These are phyloP conservation scores for Pseudotriccus pelzelni DNA, from an alignment of 2,797 vertebrate species.

Conservation along the genomic window DNA sequence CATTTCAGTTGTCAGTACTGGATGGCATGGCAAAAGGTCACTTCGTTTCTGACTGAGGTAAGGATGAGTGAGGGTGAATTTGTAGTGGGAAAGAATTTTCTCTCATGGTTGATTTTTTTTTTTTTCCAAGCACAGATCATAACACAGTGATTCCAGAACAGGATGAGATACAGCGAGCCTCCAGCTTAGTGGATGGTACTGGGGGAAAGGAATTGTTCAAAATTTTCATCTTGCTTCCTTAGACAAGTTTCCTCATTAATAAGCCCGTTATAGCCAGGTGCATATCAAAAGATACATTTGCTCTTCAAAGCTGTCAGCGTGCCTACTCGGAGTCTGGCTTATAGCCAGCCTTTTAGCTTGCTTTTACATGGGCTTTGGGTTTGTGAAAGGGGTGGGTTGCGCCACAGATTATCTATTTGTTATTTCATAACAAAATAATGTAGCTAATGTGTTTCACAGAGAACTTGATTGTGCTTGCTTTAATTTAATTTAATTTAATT, in stretches of 20 bases:
- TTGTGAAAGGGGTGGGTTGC: background rate
- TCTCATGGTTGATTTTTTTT: background rate
- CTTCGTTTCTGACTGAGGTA: background rate
- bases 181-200: background rate
- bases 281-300: background rate
- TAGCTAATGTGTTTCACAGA: background rate
- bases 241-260: background rate
- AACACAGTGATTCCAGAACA: background rate
- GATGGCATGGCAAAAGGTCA: background rate
- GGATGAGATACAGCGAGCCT: background rate
- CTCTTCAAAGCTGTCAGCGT: background rate
- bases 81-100: background rate
- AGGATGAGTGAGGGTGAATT: background rate
- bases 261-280: background rate
- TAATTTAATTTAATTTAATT: too few species aligned
- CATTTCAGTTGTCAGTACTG: background rate
- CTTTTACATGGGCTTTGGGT: background rate
- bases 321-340: background rate
- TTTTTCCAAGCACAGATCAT: background rate
- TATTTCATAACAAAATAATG: background rate
- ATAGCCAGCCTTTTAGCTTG: background rate
- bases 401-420: background rate
- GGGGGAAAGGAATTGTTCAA: background rate
- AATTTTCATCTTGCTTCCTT: background rate
- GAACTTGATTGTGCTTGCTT: background rate